Evolutionary conservation across 2,113 vertebrate species (phyloP).

Genomic region (Microcebus tavaratra): DNA sequence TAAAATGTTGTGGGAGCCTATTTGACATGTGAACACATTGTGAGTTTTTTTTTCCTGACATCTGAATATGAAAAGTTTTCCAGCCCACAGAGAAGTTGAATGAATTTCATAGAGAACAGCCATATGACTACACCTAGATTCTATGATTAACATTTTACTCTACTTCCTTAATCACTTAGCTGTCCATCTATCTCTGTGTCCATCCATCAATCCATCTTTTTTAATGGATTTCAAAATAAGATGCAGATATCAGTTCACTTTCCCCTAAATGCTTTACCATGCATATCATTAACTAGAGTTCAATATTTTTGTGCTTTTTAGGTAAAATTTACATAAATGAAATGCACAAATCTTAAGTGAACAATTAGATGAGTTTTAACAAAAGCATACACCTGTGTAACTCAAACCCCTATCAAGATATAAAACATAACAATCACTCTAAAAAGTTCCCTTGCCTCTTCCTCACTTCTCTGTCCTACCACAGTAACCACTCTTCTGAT

Average conservation of each 20-base stretch:
- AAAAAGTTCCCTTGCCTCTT: not conserved
- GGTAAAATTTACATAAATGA: not conserved
- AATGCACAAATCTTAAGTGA: not conserved
- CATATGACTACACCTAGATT: not conserved
- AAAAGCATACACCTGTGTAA: not conserved
- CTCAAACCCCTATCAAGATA: not conserved
- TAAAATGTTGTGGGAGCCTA: not conserved
- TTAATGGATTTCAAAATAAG: not conserved
- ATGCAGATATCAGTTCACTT: not conserved
- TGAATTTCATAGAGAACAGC: not conserved
- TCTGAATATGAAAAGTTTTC: not conserved
- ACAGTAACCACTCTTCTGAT: not conserved
- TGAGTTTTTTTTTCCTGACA: not conserved
- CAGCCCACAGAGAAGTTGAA: constrained; percentile 4
- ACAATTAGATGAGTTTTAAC: not conserved
- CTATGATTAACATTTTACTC: not conserved
- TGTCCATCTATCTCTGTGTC: not conserved
- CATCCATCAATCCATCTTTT: not conserved
- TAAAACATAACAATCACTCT: not conserved
- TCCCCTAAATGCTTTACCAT: not conserved
- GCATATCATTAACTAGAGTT: not conserved
- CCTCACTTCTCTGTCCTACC: not conserved
- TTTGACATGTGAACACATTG: not conserved
- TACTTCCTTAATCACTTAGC: not conserved
- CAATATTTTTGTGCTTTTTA: not conserved